Conservation (phyloP, 2,797 vertebrate species). For the Champsocephalus gunnari region DNA sequence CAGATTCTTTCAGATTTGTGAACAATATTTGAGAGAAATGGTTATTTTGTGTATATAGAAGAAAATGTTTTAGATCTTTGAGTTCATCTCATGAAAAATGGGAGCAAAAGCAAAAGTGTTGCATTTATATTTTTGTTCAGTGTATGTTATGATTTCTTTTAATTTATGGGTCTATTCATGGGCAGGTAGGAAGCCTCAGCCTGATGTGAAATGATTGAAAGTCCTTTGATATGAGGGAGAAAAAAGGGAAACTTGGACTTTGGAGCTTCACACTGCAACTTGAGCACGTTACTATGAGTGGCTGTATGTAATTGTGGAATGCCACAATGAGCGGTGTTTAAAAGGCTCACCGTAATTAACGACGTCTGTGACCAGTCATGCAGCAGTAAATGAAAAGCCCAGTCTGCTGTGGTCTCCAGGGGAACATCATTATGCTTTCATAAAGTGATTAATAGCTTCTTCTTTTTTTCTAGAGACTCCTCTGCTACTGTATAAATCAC, state of each 20-base stretch:
- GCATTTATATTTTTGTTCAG: too few species aligned
- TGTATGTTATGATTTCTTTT: not conserved
- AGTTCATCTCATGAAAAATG: too few species aligned
- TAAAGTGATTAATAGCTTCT: not conserved
- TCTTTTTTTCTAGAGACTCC: not conserved
- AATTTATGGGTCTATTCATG: constrained; percentile 12
- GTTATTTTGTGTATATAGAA: too few species aligned
- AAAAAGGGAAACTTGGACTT: too few species aligned
- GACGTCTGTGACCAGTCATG: constrained; percentile 8
- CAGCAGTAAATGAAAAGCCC: constrained; percentile 22
- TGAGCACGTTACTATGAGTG: not conserved
- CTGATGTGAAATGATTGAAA: not conserved
- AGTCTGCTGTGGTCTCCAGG: constrained; percentile 6
- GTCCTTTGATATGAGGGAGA: too few species aligned
- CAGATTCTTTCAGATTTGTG: too few species aligned
- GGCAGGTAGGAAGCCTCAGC: constrained; percentile 23
- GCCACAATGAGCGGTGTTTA: constrained; percentile 20
- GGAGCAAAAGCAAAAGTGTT: too few species aligned
- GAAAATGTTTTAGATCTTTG: too few species aligned
- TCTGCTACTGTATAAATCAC: not conserved
- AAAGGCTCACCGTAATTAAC: constrained; percentile 15
- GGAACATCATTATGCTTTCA: constrained; percentile 14
- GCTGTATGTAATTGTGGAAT: constrained; percentile 12
- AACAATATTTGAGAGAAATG: too few species aligned
- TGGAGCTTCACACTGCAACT: not conserved